Evolutionary conservation across 2,797 vertebrate species (phyloP), one percentile per base, ranked within the genome.

Genomic region (Chloroceryle inda): DNA sequence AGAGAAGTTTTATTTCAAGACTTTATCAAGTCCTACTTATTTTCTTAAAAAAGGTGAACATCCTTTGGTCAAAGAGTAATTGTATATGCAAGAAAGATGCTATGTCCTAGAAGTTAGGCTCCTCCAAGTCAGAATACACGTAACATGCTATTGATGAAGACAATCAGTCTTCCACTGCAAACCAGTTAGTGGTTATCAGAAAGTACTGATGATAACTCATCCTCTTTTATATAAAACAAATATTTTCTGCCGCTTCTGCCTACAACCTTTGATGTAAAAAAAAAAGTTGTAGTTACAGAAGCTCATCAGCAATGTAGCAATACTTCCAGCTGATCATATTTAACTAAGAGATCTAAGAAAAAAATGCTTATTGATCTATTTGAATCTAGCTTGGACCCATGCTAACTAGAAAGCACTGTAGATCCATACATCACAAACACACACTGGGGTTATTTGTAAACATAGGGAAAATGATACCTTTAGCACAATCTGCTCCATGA

Each of bases 401-500:
- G 78, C 69, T 83, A 93, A 35, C 38, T 35, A 85, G 66, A 15
- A 84, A 76, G 49, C 69, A 37, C 58, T 84, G 74, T 8, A 61
- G 68, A 92, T 72, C 63, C 37, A 66, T 13, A 91, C 33, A 68
- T 61, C 69, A 63, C 72, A 81, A 90, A 84, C 73, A 89, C 81
- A 88, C 44, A 67, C 71, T 77, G 69, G 7, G 52, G 38, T 20
- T 82, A 86, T 93, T 93, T 90, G 88, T 55, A 96, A 95, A 95
- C 80, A 86, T 0, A 77, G 74, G 50, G 52, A 49, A 83, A 95
- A 89, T 35, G 62, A 59, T 99, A 99, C 99, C 99, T 99, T 99
- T 99, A 95, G 99, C 99, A 96, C 99, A 99, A 93, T 99, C 99
- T 91, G 99, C 99, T 97, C 99, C 99, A 22, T 99, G 99, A 97